Evolutionary conservation across 2,113 vertebrate species (phyloP).

Genomic region (Megaleporinus macrocephalus): DNA sequence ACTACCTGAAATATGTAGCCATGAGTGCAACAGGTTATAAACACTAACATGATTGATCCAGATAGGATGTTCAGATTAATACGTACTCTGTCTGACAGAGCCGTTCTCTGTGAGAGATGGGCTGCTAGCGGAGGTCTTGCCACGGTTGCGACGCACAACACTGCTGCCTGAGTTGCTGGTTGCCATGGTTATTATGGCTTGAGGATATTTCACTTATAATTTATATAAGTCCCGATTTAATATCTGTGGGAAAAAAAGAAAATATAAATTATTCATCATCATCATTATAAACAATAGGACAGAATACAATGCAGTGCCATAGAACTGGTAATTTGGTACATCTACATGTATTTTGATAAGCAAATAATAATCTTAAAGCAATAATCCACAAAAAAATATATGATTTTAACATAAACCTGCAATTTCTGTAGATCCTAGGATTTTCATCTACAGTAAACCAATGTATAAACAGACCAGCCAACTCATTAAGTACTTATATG

Average conservation of each 20-base stretch:
- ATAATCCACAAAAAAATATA: too few species aligned
- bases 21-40: background rate
- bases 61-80: background rate
- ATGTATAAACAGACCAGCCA: too few species aligned
- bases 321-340: too few species aligned
- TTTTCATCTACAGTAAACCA: too few species aligned
- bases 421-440: too few species aligned
- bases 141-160: conserved; percentile 47
- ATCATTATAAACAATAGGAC: background rate
- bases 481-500: too few species aligned
- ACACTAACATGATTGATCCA: background rate
- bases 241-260: background rate
- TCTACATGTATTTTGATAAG: too few species aligned
- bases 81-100: conserved; percentile 48
- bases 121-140: background rate
- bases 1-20: background rate
- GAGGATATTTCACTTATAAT: background rate
- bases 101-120: conserved; percentile 44
- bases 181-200: conserved; percentile 62
- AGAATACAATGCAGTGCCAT: background rate
- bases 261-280: background rate
- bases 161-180: conserved; percentile 51
- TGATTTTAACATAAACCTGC: too few species aligned
- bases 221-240: background rate
- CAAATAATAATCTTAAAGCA: too few species aligned